These are phyloP conservation scores for Asobara japonica DNA, from an alignment of 1,140 invertebrate species.

Conservation along the genomic window DNA sequence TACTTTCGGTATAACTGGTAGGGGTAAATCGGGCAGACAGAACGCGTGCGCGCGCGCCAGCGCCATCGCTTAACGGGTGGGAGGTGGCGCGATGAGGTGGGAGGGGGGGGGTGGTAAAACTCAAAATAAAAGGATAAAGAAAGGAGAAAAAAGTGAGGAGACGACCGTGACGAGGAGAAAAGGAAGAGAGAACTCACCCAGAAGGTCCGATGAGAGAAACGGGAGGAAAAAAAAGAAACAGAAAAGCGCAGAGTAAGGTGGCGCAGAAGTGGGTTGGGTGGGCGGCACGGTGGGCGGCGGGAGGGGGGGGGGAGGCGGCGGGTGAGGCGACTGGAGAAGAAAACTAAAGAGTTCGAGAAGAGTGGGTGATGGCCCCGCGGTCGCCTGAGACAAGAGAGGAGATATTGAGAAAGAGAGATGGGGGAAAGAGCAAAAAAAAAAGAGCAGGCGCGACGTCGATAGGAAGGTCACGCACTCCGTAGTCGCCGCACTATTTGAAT, in stretches of 20 bases:
- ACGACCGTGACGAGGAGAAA: slow-evolving; percentile 39
- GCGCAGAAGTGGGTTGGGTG: too few relatives aligned
- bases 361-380: slow-evolving; percentile 10
- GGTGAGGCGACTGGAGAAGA: not conserved
- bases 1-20: too few relatives aligned
- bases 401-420: not conserved
- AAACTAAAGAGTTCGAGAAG: slow-evolving; percentile 14
- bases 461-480: slow-evolving; percentile 53
- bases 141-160: slow-evolving; percentile 35
- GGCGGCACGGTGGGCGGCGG: slow-evolving; percentile 13
- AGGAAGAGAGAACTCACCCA: slow-evolving; percentile 20
- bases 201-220: slow-evolving; percentile 16
- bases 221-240: slow-evolving; percentile 11
- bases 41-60: slow-evolving; percentile 38
- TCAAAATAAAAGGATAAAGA: slow-evolving; percentile 24
- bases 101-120: not conserved
- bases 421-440: slow-evolving; percentile 2
- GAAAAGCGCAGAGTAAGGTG: too few relatives aligned
- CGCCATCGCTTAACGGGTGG: not conserved
- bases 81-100: slow-evolving; percentile 24
- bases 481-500: slow-evolving; percentile 56
- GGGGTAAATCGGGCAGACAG: slow-evolving; percentile 36
- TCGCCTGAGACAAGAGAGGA: not conserved
- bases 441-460: slow-evolving; percentile 43
- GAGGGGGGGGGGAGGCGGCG: slow-evolving; percentile 43